Base-by-base conservation (phyloP, 2,797 vertebrate species). In the Cheracebus regulus region DNA sequence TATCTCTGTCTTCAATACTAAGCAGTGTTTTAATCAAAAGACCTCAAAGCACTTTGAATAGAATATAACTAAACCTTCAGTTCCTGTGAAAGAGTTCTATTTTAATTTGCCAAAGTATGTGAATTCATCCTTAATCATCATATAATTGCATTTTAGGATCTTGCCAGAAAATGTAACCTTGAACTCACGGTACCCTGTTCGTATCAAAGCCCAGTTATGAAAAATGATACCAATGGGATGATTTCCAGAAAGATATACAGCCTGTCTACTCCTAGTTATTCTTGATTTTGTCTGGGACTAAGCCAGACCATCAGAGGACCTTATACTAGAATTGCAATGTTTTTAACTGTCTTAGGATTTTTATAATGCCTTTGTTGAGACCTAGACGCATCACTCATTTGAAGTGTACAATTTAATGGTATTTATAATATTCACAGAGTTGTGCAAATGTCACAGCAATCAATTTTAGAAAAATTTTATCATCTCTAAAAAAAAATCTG, bases 121-220 rank as follows among this genome's bases (percentile, higher is more conserved):
- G 17, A 92, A 83, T 88, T 64, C 57, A 92, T 73, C 70, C 26
- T 93, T 75, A 89, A 55, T 92, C 50, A 89, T 72, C 30, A 73
- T 28, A 83, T 19, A 80, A 95, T 58, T 72, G 30, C 20, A 33
- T 39, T 79, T 48, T 85, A 80, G 81, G n/a, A 64, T 75, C 84
- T 41, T 95, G 81, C 76, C 85, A 83, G 58, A 75, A 90, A 90
- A 86, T 22, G 12, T 87, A 73, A 73, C 61, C 75, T 89, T 87
- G 70, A 96, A 88, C 72, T 83, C 70, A 79, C 79, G n/a, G 64
- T 17, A 70, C 57, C 70, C 58, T 5, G 17, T 75, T 79, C 67
- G 46, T 90, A 67, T n/a, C 13, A 26, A 70, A 95, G 24, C 48
- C 58, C 79, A 10, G 24, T 78, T 64, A 75, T 0, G 80, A 93